Evolutionary conservation across 1,140 invertebrate genomes (phyloP).

Genomic region (Subanguina moxae): DNA sequence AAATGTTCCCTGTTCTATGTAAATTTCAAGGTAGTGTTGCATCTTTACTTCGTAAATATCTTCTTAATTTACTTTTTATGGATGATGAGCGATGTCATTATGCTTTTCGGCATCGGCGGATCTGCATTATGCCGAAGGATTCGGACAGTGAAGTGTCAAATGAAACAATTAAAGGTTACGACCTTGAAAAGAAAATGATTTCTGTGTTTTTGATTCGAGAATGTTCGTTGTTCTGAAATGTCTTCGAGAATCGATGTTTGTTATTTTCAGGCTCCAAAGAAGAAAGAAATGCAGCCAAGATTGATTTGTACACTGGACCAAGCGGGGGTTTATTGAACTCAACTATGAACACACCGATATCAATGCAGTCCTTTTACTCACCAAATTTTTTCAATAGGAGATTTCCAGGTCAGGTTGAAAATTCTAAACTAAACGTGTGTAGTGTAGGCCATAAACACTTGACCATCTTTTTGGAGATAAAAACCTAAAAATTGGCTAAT

Average conservation of each 20-base stretch:
- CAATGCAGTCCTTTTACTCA: constrained; percentile 29
- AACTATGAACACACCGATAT: constrained; percentile 23
- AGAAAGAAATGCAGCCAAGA: constrained; percentile 24
- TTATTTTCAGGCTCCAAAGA: constrained; percentile 23
- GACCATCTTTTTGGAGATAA: no score
- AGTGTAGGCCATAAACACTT: no score
- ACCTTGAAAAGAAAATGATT: constrained; percentile 22
- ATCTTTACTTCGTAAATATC: constrained; percentile 6
- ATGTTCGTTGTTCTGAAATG: no score
- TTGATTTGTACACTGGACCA: constrained; percentile 17
- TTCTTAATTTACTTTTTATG: constrained; percentile 1
- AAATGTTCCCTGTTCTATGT: constrained; percentile 29
- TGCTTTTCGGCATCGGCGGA: constrained; percentile 18
- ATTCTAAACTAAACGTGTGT: no score
- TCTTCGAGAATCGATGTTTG: no score
- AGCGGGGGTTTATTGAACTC: constrained; percentile 17
- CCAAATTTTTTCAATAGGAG: constrained; percentile 30
- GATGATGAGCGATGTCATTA: constrained; percentile 24
- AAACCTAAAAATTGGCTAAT: no score
- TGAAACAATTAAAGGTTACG: constrained; percentile 28
- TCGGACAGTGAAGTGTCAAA: constrained; percentile 3
- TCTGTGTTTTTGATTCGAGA: constrained; percentile 17
- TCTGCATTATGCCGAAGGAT: constrained; percentile 26
- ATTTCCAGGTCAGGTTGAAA: constrained; percentile 9
- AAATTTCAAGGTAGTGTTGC: constrained; percentile 29